Evolutionary conservation across 1,140 invertebrate species (phyloP).

Genomic region (Drosophila neocordata): DNA sequence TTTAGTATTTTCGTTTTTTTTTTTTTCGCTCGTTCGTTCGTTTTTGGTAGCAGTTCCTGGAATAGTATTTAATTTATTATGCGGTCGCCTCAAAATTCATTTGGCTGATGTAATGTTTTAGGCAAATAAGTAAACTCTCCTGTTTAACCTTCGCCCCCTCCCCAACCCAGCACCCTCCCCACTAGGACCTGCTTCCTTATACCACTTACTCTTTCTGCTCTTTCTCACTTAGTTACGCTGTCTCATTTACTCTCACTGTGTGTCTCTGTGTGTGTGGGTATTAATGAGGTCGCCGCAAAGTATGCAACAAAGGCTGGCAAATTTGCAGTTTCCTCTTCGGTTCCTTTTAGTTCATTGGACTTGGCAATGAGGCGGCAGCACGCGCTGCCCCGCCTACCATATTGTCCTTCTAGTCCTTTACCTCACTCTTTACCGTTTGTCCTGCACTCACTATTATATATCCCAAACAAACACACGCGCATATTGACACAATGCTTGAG

Average conservation of each 20-base stretch:
- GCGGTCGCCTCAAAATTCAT: constrained; percentile 67
- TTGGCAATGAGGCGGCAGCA: constrained; percentile 42
- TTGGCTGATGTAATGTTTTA: constrained; percentile 78
- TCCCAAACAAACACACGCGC: constrained; percentile 63
- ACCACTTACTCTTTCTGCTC: not conserved
- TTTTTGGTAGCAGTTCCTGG: constrained; percentile 45
- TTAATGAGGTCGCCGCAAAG: constrained; percentile 70
- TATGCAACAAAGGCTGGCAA: constrained; percentile 57
- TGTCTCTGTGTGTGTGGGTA: constrained; percentile 29
- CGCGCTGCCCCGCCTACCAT: constrained; percentile 37
- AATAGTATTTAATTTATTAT: constrained; percentile 78
- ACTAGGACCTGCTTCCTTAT: too few species aligned
- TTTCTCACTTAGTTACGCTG: not conserved
- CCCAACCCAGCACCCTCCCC: too few species aligned
- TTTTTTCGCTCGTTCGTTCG: not conserved
- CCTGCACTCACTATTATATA: constrained; percentile 26
- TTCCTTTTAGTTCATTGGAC: constrained; percentile 76
- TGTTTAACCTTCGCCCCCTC: not conserved
- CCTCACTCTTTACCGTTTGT: not conserved
- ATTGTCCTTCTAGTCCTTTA: not conserved
- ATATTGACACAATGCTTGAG: constrained; percentile 76
- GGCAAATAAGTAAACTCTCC: constrained; percentile 65
- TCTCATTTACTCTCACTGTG: not conserved
- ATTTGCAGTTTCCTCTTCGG: constrained; percentile 35
- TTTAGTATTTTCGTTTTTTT: not conserved